These are phyloP conservation scores for Hirundichthys speculiger DNA, from an alignment of 2,113 vertebrate genomes.

Conservation along the genomic window DNA sequence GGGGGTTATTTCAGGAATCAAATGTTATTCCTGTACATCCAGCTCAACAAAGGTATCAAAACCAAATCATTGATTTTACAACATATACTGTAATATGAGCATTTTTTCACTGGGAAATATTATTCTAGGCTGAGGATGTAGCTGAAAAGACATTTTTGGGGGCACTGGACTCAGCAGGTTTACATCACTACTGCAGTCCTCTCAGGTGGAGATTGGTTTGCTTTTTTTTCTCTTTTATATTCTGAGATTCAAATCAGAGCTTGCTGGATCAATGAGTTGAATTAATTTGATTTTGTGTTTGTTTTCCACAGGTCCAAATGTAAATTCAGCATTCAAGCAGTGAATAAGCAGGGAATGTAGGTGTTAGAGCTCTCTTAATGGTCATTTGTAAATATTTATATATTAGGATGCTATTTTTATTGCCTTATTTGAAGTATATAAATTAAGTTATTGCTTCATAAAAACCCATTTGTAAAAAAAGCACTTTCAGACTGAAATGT, in stretches of 20 bases:
- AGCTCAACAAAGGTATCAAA: slow-evolving; percentile 86
- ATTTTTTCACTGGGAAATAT: slow-evolving; percentile 2
- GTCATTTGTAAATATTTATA: neutral
- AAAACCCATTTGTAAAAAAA: no score
- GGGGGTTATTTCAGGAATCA: slow-evolving; percentile 92
- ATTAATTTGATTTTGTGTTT: slow-evolving; percentile 1
- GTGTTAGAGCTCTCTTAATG: slow-evolving; percentile 32
- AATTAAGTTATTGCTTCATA: no score
- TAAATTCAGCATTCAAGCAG: slow-evolving; percentile 91
- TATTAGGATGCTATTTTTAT: no score
- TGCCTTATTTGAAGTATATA: no score
- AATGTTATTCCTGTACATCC: slow-evolving; percentile 88
- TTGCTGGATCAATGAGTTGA: neutral
- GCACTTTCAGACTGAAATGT: neutral
- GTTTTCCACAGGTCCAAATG: slow-evolving; percentile 83
- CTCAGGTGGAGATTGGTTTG: slow-evolving; percentile 78
- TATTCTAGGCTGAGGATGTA: slow-evolving; percentile 86
- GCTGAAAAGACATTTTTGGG: slow-evolving; percentile 86
- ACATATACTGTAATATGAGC: neutral
- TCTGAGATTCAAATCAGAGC: neutral
- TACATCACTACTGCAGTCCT: slow-evolving; percentile 82
- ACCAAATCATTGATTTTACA: neutral
- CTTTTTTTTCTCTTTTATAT: neutral
- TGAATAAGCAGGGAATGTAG: slow-evolving; percentile 92
- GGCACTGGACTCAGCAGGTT: slow-evolving; percentile 79